Evolutionary conservation across 2,888 invertebrate species (phyloP).

Genomic region (Allophyes oxyacanthae): DNA sequence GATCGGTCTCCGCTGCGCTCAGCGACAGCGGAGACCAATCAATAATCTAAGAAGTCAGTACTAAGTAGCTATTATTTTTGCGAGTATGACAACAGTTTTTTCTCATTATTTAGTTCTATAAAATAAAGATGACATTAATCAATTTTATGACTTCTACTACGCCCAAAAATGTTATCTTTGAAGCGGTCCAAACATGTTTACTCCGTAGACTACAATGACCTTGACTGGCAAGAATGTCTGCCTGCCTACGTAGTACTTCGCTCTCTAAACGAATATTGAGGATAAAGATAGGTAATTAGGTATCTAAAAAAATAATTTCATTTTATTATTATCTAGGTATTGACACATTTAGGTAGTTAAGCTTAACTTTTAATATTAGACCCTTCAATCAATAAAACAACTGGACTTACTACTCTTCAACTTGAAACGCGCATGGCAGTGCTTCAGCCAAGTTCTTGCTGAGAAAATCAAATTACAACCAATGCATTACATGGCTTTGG

Average conservation of each 20-base stretch:
- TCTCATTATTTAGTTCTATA: slow-evolving; percentile 18
- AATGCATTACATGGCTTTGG: not conserved
- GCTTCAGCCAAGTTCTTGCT: not conserved
- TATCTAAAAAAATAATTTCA: too few species aligned
- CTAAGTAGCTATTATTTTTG: too few species aligned
- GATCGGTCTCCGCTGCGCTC: too few species aligned
- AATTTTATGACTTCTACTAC: slow-evolving; percentile 40
- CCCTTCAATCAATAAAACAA: too few species aligned
- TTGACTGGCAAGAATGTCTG: slow-evolving; percentile 44
- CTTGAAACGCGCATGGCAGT: not conserved
- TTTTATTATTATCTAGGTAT: too few species aligned
- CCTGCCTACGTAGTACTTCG: slow-evolving; percentile 9
- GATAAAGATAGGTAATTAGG: too few species aligned
- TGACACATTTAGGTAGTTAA: too few species aligned
- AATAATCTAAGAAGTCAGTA: too few species aligned
- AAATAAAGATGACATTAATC: slow-evolving; percentile 39
- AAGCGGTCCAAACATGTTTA: slow-evolving; percentile 46
- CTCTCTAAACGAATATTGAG: too few species aligned
- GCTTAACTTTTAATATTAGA: too few species aligned
- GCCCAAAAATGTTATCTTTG: slow-evolving; percentile 47
- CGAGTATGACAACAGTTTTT: not conserved
- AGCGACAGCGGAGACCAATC: too few species aligned
- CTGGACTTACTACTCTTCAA: not conserved
- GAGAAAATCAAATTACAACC: not conserved
- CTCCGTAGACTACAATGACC: slow-evolving; percentile 46